Base-by-base conservation (phyloP, 2,888 invertebrate species). In the Eucriotettix oculatus region DNA sequence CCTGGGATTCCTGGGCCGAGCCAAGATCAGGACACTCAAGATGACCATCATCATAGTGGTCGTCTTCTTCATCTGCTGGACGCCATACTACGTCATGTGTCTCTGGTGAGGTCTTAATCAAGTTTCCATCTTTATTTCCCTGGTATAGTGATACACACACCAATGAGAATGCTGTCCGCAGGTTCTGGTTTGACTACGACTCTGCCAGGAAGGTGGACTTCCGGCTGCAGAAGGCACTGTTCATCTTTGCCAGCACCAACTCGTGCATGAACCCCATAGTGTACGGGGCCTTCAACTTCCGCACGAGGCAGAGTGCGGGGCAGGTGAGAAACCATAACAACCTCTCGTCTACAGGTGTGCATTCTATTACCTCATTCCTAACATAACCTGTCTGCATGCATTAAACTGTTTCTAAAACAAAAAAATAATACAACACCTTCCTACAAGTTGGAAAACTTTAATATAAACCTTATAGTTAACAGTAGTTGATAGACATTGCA, bases 241-340 rank as follows among this genome's bases (percentile, higher is more conserved):
- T 95, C 76, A 77, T 96, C 63, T 97, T 97, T 72, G 96, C 97
- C 11, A 92, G 93, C 67, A 92, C 95, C 48, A 97, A 97, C 74
- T 95, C 95, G 5, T 94, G 95, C 72, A 90, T 95, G 75, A 95
- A 97, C 76, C 97, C 97, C 7, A 85, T 97, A 64, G 94, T 97
- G 41, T 97, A 97, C 71, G 96, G 96, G 0, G 79, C 83, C 16
- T 93, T 90, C 72, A 90, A 90, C 73, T 87, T 90, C 66, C 76
- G 86, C 17, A n/a, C 3, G n/a, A 48, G 48, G 48, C 48, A 12
- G 48, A 48, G n/a, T n/a, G n/a, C 14, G 48, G 48, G 48, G 14
- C 48, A 48, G 48, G 48, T 48, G 48, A 48, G 41, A 12, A 16
- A 40, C n/a, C 55, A 41, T 16, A 29, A 40, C 42, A 55, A 11